phyloP scores from a whole-genome alignment of 2,888 invertebrate genomes.

The Nomada ruficornis region DNA sequence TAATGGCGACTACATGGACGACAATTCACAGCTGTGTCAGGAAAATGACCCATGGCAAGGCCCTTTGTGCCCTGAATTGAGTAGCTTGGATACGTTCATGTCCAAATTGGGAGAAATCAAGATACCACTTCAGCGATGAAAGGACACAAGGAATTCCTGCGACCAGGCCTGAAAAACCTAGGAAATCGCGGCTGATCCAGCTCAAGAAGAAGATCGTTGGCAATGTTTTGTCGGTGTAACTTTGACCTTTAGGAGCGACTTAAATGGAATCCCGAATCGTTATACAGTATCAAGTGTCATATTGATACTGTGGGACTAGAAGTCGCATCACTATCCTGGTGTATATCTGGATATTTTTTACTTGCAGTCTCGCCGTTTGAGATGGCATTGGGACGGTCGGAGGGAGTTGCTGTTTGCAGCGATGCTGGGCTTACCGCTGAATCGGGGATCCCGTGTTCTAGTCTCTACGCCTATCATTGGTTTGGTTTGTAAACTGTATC shows the following conservation, averaged over 20 bases:
- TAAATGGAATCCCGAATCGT: slow-evolving; percentile 15
- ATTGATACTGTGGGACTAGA: slow-evolving; percentile 53
- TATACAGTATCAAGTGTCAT: not conserved
- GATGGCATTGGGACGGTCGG: slow-evolving; percentile 77
- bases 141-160: not conserved
- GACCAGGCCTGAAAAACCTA: slow-evolving; percentile 53
- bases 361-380: slow-evolving; percentile 82
- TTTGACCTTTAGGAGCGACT: slow-evolving; percentile 4
- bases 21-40: slow-evolving; percentile 19
- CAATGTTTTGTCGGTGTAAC: not conserved
- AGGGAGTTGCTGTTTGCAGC: slow-evolving; percentile 71
- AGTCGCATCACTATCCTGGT: slow-evolving; percentile 71
- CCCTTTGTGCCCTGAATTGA: slow-evolving; percentile 86
- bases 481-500: slow-evolving; percentile 83
- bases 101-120: slow-evolving; percentile 87
- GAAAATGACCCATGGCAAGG: slow-evolving; percentile 71
- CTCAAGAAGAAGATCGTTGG: slow-evolving; percentile 1
- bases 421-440: slow-evolving; percentile 65
- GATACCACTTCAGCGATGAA: slow-evolving; percentile 83
- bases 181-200: not conserved
- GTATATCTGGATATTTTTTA: slow-evolving; percentile 82
- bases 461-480: slow-evolving; percentile 75
- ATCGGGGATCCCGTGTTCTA: slow-evolving; percentile 59
- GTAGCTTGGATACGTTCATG: slow-evolving; percentile 89
- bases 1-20: slow-evolving; percentile 31